These are phyloP conservation scores for Hypanus sabinus DNA, from an alignment of 2,113 vertebrate genomes.

Conservation along the genomic window DNA sequence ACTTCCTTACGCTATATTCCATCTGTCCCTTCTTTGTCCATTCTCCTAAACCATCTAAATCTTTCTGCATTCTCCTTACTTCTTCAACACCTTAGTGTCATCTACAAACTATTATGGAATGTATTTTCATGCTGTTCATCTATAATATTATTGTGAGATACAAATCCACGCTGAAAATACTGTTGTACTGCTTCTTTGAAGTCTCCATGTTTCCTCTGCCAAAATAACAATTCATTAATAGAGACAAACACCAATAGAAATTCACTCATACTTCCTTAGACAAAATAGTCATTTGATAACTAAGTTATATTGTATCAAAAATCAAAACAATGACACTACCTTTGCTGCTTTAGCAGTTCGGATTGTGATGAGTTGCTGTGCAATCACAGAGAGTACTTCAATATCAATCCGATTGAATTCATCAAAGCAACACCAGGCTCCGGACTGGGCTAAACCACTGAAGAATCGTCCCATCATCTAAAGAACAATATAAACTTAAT, in stretches of 20 bases:
- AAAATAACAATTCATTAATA: background rate
- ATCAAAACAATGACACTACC: constrained; percentile 47
- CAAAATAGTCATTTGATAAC: background rate
- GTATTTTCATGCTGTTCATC: background rate
- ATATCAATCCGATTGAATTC: constrained; percentile 77
- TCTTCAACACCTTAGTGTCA: too few relatives aligned
- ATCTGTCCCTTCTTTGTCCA: too few relatives aligned
- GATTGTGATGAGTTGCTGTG: constrained; percentile 72
- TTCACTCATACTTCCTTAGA: background rate
- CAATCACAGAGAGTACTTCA: constrained; percentile 74
- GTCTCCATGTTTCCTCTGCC: background rate
- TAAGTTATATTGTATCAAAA: background rate
- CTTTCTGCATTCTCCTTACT: too few relatives aligned
- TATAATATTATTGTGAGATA: background rate
- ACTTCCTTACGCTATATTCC: too few relatives aligned
- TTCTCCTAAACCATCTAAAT: too few relatives aligned
- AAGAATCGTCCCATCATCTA: constrained; percentile 80
- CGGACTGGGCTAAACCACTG: constrained; percentile 71
- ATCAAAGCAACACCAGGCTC: constrained; percentile 74
- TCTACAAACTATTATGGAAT: background rate
- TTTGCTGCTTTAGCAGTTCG: constrained; percentile 68
- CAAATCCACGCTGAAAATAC: background rate
- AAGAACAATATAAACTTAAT: constrained; percentile 41
- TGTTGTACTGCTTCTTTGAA: background rate
- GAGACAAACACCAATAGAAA: background rate